Evolutionary conservation across 1,140 invertebrate species (phyloP).

Genomic region (Neelides sp.): DNA sequence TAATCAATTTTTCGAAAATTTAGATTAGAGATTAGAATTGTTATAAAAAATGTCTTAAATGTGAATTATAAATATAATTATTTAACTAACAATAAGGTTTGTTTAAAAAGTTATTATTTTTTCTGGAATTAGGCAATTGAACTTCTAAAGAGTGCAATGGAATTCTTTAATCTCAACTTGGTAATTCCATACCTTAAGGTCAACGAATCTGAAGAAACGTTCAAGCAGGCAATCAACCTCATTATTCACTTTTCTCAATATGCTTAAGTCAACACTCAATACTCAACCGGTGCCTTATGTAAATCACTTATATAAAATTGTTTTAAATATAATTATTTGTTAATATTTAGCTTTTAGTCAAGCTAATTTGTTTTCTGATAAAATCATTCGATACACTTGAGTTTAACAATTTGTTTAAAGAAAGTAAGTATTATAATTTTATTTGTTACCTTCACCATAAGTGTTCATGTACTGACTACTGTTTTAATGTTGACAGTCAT

Average conservation of each 20-base stretch:
- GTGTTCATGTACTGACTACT: too few relatives aligned
- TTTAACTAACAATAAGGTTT: neutral
- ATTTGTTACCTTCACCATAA: too few relatives aligned
- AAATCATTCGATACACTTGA: too few relatives aligned
- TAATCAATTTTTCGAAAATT: conserved; percentile 1
- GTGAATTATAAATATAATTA: neutral
- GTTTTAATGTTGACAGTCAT: too few relatives aligned
- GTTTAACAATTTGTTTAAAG: too few relatives aligned
- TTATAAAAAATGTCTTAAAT: neutral
- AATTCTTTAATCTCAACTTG: conserved; percentile 14
- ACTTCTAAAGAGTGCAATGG: conserved; percentile 9
- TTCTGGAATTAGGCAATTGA: neutral
- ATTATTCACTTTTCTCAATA: neutral
- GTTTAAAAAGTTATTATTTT: neutral
- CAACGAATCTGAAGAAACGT: conserved; percentile 17
- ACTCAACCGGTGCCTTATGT: too few relatives aligned
- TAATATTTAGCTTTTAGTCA: too few relatives aligned
- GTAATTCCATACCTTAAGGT: conserved; percentile 7
- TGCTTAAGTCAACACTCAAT: too few relatives aligned
- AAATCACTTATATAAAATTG: too few relatives aligned
- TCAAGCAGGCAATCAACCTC: conserved; percentile 9
- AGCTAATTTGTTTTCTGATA: too few relatives aligned
- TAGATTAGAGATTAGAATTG: conserved; percentile 7
- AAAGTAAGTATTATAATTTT: too few relatives aligned
- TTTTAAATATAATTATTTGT: too few relatives aligned